Evolutionary conservation across 2,888 invertebrate genomes (phyloP), one percentile per base, ranked within the genome.

Genomic region (Pristionchus arcanus): DNA sequence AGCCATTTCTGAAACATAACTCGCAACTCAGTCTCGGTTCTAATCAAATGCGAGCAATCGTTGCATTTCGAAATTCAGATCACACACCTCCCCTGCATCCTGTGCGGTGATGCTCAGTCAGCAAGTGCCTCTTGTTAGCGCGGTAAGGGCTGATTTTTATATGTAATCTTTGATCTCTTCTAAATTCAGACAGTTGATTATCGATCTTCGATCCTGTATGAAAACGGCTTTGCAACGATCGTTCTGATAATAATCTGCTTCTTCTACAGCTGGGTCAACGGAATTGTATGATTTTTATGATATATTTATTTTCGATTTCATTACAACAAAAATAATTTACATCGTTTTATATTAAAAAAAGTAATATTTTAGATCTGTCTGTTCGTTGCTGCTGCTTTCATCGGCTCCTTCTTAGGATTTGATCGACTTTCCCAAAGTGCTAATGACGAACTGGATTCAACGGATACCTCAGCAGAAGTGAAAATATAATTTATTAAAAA

Each of bases 81-180:
- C 87, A 5, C 34, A 87, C 4, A 87, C 87, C 4, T 71, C 87
- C 16, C 21, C 87, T 15, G 87, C 87, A 9, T 19, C 87, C 53
- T 87, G 53, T 53, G 49, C 87, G 1, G 87, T 87, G 19, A 87
- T 74, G 31, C 87, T 87, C 53, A 34, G 49, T 31, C 87, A 87
- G 87, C 87, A 87, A 31, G 71, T 59, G n/a, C 34, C 71, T 3
- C 74, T 55, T 19, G 87, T 53, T 21, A 74, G 71, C n/a, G 71
- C 87, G 25, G 87, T 87, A 21, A 87, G 87, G 9, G 9, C 9
- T 49, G 42, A 49, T 49, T 13, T 49, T 49, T 49, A n/a, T n/a
- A n/a, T n/a, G n/a, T n/a, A 13, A 49, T 49, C 42, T 49, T n/a
- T 25, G 31, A 49, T 9, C 42, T 49, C 31, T 28, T 49, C n/a